These are phyloP conservation scores for Sebastes hopkinsi DNA, from an alignment of 2,797 vertebrate species.

Conservation along the genomic window DNA sequence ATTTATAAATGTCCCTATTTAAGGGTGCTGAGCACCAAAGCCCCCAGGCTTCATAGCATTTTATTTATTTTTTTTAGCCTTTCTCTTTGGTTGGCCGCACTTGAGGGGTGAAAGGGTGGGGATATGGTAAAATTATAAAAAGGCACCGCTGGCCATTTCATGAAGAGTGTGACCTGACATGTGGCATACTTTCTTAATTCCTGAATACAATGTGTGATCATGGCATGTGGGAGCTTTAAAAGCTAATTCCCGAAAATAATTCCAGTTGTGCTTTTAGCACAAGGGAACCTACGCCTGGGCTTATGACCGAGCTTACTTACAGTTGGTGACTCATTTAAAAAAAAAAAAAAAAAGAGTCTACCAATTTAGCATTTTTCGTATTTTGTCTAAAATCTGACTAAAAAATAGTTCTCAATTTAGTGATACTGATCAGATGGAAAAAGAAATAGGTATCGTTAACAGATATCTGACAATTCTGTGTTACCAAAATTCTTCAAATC, in stretches of 20 bases:
- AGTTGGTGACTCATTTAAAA: not conserved
- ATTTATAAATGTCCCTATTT: conserved; percentile 81
- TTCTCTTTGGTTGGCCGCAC: conserved; percentile 50
- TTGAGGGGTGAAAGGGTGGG: conserved; percentile 26
- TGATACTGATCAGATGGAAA: not conserved
- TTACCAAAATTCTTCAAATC: not conserved
- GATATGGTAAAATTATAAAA: conserved; percentile 30
- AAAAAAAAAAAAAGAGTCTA: not conserved
- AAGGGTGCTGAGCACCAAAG: conserved; percentile 59
- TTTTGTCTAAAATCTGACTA: not conserved
- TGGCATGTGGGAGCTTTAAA: not conserved
- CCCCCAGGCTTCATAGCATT: conserved; percentile 53
- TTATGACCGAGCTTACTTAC: not conserved
- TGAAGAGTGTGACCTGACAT: conserved; percentile 59
- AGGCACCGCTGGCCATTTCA: conserved; percentile 46
- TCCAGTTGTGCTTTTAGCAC: not conserved
- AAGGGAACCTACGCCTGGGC: not conserved
- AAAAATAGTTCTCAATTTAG: not conserved
- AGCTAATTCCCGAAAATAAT: not conserved
- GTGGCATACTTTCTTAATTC: conserved; percentile 33
- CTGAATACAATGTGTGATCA: conserved; percentile 17
- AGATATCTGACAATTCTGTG: not conserved
- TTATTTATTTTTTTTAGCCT: conserved; percentile 31
- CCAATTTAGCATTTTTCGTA: not conserved
- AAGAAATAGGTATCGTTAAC: not conserved